Base-by-base conservation (phyloP, 2,888 invertebrate genomes). In the Leptothorax acervorum region DNA sequence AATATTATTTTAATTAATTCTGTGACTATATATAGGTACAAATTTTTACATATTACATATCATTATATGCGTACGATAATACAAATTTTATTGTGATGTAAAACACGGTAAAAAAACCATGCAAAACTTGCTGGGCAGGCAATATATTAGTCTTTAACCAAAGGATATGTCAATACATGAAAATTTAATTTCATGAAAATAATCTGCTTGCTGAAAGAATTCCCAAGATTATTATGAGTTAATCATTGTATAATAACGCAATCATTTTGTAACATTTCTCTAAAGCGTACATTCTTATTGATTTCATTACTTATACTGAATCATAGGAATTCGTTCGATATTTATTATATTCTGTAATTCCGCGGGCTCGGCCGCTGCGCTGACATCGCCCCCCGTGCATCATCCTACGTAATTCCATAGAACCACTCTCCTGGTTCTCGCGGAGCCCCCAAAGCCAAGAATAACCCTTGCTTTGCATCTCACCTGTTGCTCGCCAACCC, bases 381-480 rank as follows among this genome's bases (percentile, higher is more conserved):
- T 31, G 48, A 48, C 11, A 48, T 75, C 86, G 70, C 62, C 45
- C 39, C 51, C 39, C 51, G 51, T 73, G 66, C 76, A 39, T 81
- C 45, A 35, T 23, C 60, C 57, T 57, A 57, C 79, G 53, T 81
- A 81, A 48, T 70, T 63, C 55, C 81, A 82, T 39, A 75, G 62
- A 51, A 70, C 82, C 87, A 87, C 89, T 89, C 90, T 89, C 66
- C 66, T 45, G 31, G 60, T 70, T 66, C 89, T 87, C 81, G 87
- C 83, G 65, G 82, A 85, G 81, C 87, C 87, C 76, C 91, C 91
- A 91, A 92, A 92, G 92, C 92, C 93, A 90, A 92, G 92, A 93
- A 93, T 94, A 94, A 94, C 94, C 94, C 94, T 94, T 94, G 93
- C 94, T 94, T 94, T 94, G 93, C 94, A 94, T 94, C 94, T 94